Evolutionary conservation across 1,140 invertebrate genomes (phyloP).

Genomic region (Brachionus rubens): DNA sequence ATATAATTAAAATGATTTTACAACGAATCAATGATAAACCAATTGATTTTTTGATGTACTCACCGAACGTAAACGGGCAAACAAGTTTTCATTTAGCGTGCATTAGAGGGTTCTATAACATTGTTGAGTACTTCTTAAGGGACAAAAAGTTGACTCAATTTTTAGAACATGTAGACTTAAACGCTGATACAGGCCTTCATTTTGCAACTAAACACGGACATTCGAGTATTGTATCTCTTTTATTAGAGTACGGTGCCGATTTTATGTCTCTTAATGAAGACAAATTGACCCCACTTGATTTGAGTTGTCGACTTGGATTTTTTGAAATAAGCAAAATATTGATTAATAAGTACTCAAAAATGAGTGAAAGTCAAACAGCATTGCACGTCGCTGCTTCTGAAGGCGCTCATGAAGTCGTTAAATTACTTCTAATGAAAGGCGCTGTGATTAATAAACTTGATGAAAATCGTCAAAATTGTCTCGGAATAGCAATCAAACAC

Average conservation of each 20-base stretch:
- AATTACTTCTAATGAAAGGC: conserved; percentile 12
- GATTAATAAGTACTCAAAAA: conserved; percentile 28
- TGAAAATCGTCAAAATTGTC: conserved; percentile 37
- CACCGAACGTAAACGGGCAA: conserved; percentile 23
- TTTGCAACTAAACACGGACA: conserved; percentile 33
- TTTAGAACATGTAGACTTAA: conserved; percentile 29
- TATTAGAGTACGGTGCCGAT: conserved; percentile 42
- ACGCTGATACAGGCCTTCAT: conserved; percentile 33
- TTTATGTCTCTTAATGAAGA: conserved; percentile 29
- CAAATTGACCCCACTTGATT: conserved; percentile 9
- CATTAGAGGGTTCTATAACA: conserved; percentile 28
- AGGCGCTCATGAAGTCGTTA: conserved; percentile 26
- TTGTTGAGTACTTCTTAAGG: conserved; percentile 41
- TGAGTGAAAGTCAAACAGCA: conserved; percentile 36
- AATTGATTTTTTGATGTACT: neutral
- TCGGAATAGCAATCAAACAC: conserved; percentile 9
- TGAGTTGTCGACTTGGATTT: conserved; percentile 29
- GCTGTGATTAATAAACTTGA: conserved; percentile 26
- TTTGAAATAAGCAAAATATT: conserved; percentile 44
- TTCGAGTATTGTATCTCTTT: neutral
- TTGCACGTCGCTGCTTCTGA: conserved; percentile 21
- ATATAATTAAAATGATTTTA: conserved; percentile 25
- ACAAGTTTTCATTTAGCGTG: conserved; percentile 43
- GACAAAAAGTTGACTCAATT: conserved; percentile 10
- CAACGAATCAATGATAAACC: conserved; percentile 8